Evolutionary conservation across 2,113 vertebrate species (phyloP).

Genomic region (Monopterus albus): DNA sequence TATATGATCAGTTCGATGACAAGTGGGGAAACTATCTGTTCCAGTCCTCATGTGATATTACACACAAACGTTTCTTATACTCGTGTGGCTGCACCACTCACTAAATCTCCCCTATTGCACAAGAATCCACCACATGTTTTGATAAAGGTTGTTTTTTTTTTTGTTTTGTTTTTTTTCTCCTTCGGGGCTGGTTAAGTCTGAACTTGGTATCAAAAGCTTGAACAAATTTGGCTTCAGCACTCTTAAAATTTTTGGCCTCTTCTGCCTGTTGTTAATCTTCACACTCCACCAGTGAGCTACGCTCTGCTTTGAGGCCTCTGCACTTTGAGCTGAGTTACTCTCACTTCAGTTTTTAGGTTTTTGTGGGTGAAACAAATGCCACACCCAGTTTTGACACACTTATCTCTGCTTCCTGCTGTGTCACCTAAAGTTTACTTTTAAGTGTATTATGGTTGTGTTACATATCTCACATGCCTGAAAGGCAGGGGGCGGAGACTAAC

Average conservation of each 20-base stretch:
- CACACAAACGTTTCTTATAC: not conserved
- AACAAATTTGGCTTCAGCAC: slow-evolving; percentile 23
- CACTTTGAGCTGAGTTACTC: not conserved
- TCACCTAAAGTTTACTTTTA: not conserved
- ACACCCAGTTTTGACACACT: not conserved
- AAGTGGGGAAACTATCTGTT: too few relatives aligned
- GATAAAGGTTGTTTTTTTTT: slow-evolving; percentile 9
- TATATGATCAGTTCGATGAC: too few relatives aligned
- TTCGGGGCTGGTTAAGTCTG: too few relatives aligned
- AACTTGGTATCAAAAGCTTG: not conserved
- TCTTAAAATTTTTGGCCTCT: slow-evolving; percentile 1
- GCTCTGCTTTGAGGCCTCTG: slow-evolving; percentile 11
- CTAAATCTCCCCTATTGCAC: not conserved
- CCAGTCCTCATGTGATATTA: too few relatives aligned
- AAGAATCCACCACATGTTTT: slow-evolving; percentile 4
- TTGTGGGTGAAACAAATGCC: not conserved
- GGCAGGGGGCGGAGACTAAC: too few relatives aligned
- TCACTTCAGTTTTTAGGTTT: too few relatives aligned
- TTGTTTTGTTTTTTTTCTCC: too few relatives aligned
- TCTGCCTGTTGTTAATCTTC: slow-evolving; percentile 18
- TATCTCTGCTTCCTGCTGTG: slow-evolving; percentile 6
- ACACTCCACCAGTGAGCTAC: not conserved
- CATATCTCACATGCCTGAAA: not conserved
- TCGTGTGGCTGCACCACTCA: not conserved
- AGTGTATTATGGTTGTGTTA: too few relatives aligned